Evolutionary conservation across 2,888 invertebrate species (phyloP), one percentile per base, ranked within the genome.

Genomic region (Cotesia congregata): DNA sequence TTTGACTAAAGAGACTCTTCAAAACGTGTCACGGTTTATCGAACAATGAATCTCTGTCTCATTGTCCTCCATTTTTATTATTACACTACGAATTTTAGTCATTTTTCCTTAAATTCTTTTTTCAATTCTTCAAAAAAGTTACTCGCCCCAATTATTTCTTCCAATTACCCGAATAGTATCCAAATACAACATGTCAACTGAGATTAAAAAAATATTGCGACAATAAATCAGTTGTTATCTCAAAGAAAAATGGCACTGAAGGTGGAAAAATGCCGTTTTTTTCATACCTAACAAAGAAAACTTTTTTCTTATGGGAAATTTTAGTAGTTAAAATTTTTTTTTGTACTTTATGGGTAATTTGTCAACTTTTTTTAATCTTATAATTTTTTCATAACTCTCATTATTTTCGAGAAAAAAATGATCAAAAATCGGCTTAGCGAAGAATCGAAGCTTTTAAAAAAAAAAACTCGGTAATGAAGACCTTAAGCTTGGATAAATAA

Each of bases 401-500:
- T 50, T 12, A 50, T 50, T 50, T 6, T 50, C 12, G 12, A 50
- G 12, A 65, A 65, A 65, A 65, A 65, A 65, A 65, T 12, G 12
- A 12, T 20, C 62, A 62, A 62, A 62, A 62, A 17, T 62, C 62
- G 7, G 62, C 17, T n/a, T 15, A 62, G 1, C 17, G 1, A 12
- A 62, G 15, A 62, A n/a, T 62, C 15, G 6, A 17, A 59, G n/a
- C 15, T 62, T 15, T 17, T 7, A 17, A 62, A 62, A 62, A n/a
- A 62, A 62, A 62, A 62, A 62, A 62, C 3, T n/a, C 6, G n/a
- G 50, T 50, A 70, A 70, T 70, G 41, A 70, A 70, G 70, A 70
- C 70, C 15, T 50, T 70, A 70, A 59, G 70, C 15, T 30, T 50
- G 60, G 70, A 50, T 70, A 70, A 70, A 70, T 70, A 70, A 70